phyloP scores from a whole-genome alignment of 2,113 vertebrate species.

The Nyctibius bracteatus region DNA sequence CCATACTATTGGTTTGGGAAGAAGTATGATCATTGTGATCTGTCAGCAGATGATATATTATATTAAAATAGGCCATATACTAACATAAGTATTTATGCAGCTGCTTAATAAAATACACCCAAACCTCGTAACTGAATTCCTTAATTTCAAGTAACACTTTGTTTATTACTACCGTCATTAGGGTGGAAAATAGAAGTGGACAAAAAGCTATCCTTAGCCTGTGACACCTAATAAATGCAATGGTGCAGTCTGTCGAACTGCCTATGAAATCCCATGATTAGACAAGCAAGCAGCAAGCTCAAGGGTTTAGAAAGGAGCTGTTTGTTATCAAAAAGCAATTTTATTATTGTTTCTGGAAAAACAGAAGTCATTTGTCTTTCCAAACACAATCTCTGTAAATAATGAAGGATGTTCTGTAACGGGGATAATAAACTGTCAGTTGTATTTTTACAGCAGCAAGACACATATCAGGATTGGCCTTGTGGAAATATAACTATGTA shows the following conservation, averaged over 20 bases:
- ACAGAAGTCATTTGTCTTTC: conserved; percentile 57
- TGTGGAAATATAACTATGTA: conserved; percentile 49
- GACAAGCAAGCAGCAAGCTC: not conserved
- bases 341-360: conserved; percentile 60
- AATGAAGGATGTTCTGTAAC: conserved; percentile 59
- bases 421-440: conserved; percentile 61
- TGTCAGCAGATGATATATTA: not conserved
- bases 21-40: not conserved
- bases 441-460: conserved; percentile 54
- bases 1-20: not conserved
- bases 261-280: not conserved
- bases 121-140: not conserved
- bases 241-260: not conserved
- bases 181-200: conserved; percentile 13
- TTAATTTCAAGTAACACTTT: not conserved
- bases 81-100: not conserved
- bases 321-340: conserved; percentile 38
- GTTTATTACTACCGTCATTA: conserved; percentile 11
- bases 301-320: conserved; percentile 2
- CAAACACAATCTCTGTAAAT: conserved; percentile 61
- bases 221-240: conserved; percentile 24
- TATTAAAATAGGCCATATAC: not conserved
- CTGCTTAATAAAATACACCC: not conserved
- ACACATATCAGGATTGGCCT: not conserved
- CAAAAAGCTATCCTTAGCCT: conserved; percentile 1